Evolutionary conservation across 2,113 vertebrate genomes (phyloP), one percentile per base, ranked within the genome.

Genomic region (Spilogale gracilis): DNA sequence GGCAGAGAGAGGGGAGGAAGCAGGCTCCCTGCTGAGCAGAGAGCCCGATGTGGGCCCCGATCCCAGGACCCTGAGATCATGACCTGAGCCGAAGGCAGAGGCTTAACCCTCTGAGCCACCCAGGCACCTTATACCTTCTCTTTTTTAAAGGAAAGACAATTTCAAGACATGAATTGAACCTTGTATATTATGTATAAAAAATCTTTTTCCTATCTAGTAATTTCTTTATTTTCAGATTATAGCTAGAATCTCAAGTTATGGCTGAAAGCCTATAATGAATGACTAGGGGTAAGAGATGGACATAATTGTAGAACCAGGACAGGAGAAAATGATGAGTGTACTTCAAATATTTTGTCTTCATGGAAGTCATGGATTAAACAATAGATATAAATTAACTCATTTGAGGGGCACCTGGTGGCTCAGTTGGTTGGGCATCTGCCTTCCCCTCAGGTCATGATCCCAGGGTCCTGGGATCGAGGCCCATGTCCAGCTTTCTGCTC

Each of bases 131-230:
- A 84, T 82, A 84, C 45, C 6, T 4, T 21, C 43, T 13, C 17
- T 65, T 50, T 43, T 81, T 71, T 16, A 58, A 86, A 71, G 45
- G 45, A 79, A 83, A 83, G 52, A 54, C 21, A 78, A 82, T 67
- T 52, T 88, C 50, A 91, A 58, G 56, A 93, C 81, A n/a, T 43
- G 82, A 67, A 58, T 58, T 56, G n/a, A 85, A 63, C 11, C 12
- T 95, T 60, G 18, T 32, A 32, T 90, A 38, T 85, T 84, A 63
- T 5, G 4, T 86, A 32, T 80, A 90, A 78, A 79, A 63, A 63
- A 74, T 56, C 6, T 69, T 93, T 91, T 93, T 95, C 30, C 30
- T 85, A 7, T 79, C 27, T 93, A 73, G 17, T 89, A 80, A 71
- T 54, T 54, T 94, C 25, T 82, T 89, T 93, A 94, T 61, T 92